These are phyloP conservation scores for Linnaemya vulpina DNA, from an alignment of 2,888 invertebrate genomes.

Conservation along the genomic window DNA sequence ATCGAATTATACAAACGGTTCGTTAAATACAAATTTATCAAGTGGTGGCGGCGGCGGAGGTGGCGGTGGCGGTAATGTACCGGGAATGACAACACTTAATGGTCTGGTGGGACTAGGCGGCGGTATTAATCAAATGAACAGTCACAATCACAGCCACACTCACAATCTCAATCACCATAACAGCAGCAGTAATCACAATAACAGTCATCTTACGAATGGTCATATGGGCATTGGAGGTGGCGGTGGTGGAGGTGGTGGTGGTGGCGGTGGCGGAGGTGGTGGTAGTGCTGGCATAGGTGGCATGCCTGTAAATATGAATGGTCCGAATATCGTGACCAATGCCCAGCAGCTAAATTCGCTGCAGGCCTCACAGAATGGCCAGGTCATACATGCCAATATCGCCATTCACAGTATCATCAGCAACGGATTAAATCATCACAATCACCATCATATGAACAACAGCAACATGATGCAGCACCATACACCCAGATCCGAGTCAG, in stretches of 20 bases:
- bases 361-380: constrained; percentile 76
- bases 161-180: constrained; percentile 34
- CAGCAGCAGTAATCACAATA: constrained; percentile 45
- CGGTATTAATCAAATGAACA: constrained; percentile 44
- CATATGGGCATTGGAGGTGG: constrained; percentile 39
- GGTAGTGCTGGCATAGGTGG: constrained; percentile 69
- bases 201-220: constrained; percentile 61
- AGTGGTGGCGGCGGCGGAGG: constrained; percentile 33
- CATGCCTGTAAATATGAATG: constrained; percentile 73
- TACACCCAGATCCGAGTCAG: constrained; percentile 82
- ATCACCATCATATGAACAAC: constrained; percentile 72
- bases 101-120: constrained; percentile 43
- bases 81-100: constrained; percentile 59
- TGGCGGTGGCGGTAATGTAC: constrained; percentile 25
- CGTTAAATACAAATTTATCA: constrained; percentile 53
- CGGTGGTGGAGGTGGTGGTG: constrained; percentile 39
- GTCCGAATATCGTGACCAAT: constrained; percentile 62
- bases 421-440: constrained; percentile 70
- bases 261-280: constrained; percentile 55
- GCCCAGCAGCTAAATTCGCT: constrained; percentile 70
- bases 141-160: constrained; percentile 28
- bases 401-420: constrained; percentile 71
- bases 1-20: constrained; percentile 61
- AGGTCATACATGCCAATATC: constrained; percentile 70
- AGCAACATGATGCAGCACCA: constrained; percentile 76